Evolutionary conservation across 1,140 invertebrate genomes (phyloP), one percentile per base, ranked within the genome.

Genomic region (Anoplophora glabripennis): DNA sequence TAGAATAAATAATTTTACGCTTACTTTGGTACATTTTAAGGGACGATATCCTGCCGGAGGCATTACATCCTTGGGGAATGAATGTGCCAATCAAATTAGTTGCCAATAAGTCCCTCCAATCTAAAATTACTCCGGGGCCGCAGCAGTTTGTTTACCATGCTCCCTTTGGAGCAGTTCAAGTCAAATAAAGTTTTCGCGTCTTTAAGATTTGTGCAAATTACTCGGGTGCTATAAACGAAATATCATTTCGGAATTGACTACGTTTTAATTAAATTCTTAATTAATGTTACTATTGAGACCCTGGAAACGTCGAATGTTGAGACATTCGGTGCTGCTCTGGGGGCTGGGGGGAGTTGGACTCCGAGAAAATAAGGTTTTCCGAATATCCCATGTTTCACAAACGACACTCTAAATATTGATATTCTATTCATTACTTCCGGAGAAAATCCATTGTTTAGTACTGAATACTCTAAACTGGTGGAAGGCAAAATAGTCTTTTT

Each of bases 71-170:
- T 49, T 41, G 40, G 56, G 56, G 56, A 57, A 57, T 57, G 40
- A 57, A 57, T 57, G 56, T 57, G 56, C 56, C 56, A 57, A 57
- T 57, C 56, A 57, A 57, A 57, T 57, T 57, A 57, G 56, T 57
- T 57, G 56, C 56, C 56, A 57, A 57, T 57, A 57, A 57, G 46
- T 57, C 56, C 45, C 45, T 57, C 37, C 35, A 57, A 47, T 57
- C 45, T 42, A 42, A 34, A 53, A 42, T 53, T 53, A 53, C 52
- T 53, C 21, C 21, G 21, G n/a, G 21, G 21, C 21, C 21, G 21
- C 21, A 28, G 35, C 37, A 12, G 11, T 15, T 38, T 53, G 33
- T 53, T 41, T 49, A 49, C 9, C 44, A 45, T 33, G 40, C 36
- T 53, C 51, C 51, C 51, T 41, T 42, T 53, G 37, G 36, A 53